A percentile compares a stretch with the other conserved stretches of the same genome.
phyloP scores from a whole-genome alignment of 1,140 invertebrate genomes.

The Hyposmocoma kahamanoa region DNA sequence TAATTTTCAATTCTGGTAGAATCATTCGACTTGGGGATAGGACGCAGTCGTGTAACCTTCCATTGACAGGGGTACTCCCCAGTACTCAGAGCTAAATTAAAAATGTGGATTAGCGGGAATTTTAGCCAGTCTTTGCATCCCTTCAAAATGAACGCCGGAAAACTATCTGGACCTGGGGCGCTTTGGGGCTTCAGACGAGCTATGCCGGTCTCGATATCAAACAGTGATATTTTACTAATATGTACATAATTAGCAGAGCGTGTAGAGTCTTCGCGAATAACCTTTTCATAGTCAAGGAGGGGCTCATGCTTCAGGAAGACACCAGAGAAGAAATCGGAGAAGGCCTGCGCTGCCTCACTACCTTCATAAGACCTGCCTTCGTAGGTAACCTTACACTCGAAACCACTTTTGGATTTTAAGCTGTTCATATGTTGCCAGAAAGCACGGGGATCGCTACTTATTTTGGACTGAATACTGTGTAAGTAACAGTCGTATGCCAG shows the following conservation, averaged over 20 bases:
- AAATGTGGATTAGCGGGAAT: neutral
- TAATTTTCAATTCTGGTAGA: neutral
- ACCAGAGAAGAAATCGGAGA: neutral
- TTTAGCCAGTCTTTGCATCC: neutral
- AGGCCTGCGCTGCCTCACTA: neutral
- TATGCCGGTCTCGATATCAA: neutral
- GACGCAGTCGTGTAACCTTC: constrained; percentile 3
- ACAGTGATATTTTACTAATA: neutral
- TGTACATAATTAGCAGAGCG: neutral
- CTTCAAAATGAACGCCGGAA: constrained; percentile 3
- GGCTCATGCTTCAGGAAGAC: neutral
- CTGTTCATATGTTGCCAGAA: neutral
- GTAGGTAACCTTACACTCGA: neutral
- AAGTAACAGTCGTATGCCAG: neutral
- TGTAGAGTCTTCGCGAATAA: neutral
- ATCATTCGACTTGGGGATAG: constrained; percentile 2
- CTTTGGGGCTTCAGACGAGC: neutral
- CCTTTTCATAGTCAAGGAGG: neutral
- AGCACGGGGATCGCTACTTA: neutral
- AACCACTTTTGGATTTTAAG: constrained; percentile 4
- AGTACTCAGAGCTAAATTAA: neutral
- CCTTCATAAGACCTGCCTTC: neutral
- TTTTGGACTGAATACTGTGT: neutral
- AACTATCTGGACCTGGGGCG: neutral
- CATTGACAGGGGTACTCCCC: neutral